Base-by-base conservation (phyloP, 2,888 invertebrate species). In the Dexiosoma caninum region DNA sequence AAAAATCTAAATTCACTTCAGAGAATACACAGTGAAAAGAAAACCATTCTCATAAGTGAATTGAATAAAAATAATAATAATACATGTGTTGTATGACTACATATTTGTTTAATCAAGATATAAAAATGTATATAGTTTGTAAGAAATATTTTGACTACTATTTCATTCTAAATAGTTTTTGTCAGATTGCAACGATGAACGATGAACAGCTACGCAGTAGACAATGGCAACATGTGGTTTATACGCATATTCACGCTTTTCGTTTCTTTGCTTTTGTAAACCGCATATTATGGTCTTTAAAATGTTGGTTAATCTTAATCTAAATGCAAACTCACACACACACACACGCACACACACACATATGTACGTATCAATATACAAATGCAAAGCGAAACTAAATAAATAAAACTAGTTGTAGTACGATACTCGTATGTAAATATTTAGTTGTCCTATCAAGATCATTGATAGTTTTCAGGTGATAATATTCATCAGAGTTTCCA, bases 381-480 rank as follows among this genome's bases (percentile, higher is more conserved):
- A 32, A 44, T 59, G 37, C 23, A 35, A 55, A 16, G 30, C 2
- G n/a, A 7, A 37, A 57, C 6, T 9, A 23, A 51, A 46, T 23
- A n/a, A n/a, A n/a, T n/a, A n/a, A n/a, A n/a, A 37, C 51, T 32
- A 51, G 14, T 51, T 32, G 51, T 49, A 67, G 49, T 55, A 51
- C 16, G 42, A 51, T 40, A 40, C 10, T 40, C 51, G 30, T 60
- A 40, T 42, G 60, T 44, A n/a, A n/a, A n/a, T n/a, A n/a, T n/a
- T n/a, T n/a, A 23, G 4, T 30, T 51, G 46, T 5, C 32, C 14
- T 71, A 78, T 78, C 77, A 71, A 78, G 71, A 76, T 81, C 67
- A 64, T 69, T 77, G 77, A 81, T 81, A 69, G 55, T 72, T 81
- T 72, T 57, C 21, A 30, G 44, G 42, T 72, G 81, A 81, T 81